Percentiles rank a stretch among this genome's conserved stretches.
Conservation (phyloP, 2,113 vertebrate species). For the Plectropomus leopardus region DNA sequence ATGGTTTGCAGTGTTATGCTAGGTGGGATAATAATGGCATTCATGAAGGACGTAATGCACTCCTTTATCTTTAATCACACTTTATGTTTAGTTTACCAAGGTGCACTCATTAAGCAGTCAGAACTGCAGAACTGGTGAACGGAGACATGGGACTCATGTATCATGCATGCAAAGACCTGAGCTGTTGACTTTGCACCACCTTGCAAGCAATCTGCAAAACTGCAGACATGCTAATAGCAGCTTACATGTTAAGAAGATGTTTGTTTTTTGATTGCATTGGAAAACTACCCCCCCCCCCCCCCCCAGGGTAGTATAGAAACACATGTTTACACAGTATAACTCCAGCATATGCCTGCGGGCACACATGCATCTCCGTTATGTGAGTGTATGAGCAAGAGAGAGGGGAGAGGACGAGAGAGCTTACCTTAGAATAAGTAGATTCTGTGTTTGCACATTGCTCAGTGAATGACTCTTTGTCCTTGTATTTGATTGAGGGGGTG, state of each 20-base stretch:
- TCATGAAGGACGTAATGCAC: too few relatives aligned
- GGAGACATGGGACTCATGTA: neutral
- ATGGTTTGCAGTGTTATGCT: too few relatives aligned
- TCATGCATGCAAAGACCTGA: too few relatives aligned
- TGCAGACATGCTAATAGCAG: neutral
- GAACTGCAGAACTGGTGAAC: too few relatives aligned
- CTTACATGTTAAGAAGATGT: neutral
- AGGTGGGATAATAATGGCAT: too few relatives aligned
- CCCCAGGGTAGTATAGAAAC: neutral
- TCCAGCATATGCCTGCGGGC: neutral
- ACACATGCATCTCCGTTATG: neutral
- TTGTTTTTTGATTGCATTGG: neutral
- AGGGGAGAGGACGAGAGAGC: neutral
- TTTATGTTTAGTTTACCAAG: too few relatives aligned
- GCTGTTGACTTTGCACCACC: neutral
- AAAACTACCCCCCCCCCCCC: neutral
- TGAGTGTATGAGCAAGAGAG: neutral
- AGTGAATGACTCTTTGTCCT: constrained; percentile 51
- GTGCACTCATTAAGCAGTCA: too few relatives aligned
- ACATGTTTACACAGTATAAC: too few relatives aligned
- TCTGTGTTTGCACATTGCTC: constrained; percentile 25
- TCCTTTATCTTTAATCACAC: too few relatives aligned
- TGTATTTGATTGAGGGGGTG: constrained; percentile 49
- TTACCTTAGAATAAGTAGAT: constrained; percentile 12
- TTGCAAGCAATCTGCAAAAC: neutral